Base-by-base conservation (phyloP, 37 sponge, comb jelly and placozoan genomes). In the Petrosia ficiformis region DNA sequence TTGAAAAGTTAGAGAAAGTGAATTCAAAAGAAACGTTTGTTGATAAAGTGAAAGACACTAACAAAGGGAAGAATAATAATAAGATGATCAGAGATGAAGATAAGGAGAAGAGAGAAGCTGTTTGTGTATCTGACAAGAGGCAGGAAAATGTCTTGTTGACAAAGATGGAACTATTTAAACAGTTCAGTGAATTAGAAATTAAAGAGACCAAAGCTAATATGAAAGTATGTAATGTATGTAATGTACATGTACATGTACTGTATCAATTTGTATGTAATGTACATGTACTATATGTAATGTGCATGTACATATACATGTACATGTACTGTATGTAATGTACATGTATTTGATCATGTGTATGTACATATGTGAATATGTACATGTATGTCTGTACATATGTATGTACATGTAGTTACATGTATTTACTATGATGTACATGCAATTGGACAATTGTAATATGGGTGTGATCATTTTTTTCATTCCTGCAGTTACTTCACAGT, bases 131-230 rank as follows among this genome's bases (percentile, higher is more conserved):
- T 70, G 71, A 31, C 24, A 48, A 14, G 54, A 48, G 14, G 54
- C 8, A 14, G 54, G 54, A 48, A 8, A 48, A 8, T 8, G 54
- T 14, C 54, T 48, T 48, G n/a, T n/a, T n/a, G 54, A 48, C 54
- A 19, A 48, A 14, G 54, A 48, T 8, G 54, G 14, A 19, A 48
- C 14, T 48, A 48, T 14, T 48, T 8, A 48, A 44, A 57, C 87
- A 86, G 43, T 59, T 86, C 29, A 57, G 59, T 38, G 87, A 86
- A 70, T 63, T 66, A 0, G 81, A 80, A 25, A 38, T 28, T 1
- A 41, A 31, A 1, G 87, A 86, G 38, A 6, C 63, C 11, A 86
- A 75, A 70, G 65, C 68, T 8, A 71, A 70, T 16, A 29, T 76
- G 4, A 80, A 60, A 65, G 80, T 79, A 1, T n/a, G 42, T 54